phyloP scores from a whole-genome alignment of 2,113 vertebrate species.

The Mustela lutreola region DNA sequence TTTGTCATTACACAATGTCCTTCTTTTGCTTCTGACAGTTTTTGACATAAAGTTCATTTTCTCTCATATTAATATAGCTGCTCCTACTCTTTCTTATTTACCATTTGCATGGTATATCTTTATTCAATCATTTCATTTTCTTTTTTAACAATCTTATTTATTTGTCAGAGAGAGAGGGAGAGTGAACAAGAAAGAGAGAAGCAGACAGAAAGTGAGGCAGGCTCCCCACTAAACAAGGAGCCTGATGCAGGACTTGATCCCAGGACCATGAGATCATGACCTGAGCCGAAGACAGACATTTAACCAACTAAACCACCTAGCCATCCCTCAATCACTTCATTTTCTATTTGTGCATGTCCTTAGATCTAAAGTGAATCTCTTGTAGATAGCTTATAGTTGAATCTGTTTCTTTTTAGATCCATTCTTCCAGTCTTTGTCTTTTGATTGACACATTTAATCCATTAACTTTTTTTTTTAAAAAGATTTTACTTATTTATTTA shows the following conservation, averaged over 20 bases:
- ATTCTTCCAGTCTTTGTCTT: neutral
- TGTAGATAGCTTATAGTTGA: neutral
- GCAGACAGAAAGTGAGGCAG: too few species aligned
- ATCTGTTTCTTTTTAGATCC: neutral
- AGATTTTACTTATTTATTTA: too few species aligned
- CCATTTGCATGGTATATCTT: neutral
- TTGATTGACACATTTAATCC: neutral
- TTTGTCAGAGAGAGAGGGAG: neutral
- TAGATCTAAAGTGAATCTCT: neutral
- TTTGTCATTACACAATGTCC: neutral
- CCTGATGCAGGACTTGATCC: too few species aligned
- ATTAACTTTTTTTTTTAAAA: neutral
- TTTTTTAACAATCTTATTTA: neutral
- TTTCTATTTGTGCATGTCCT: neutral
- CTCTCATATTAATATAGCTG: neutral
- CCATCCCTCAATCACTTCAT: neutral
- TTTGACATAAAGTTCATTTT: neutral
- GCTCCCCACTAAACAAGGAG: too few species aligned
- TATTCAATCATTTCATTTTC: neutral
- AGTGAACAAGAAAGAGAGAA: neutral
- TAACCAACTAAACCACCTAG: neutral
- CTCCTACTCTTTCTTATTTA: neutral
- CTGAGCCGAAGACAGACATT: too few species aligned
- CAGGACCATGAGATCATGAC: too few species aligned
- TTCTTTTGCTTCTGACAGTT: neutral